Base-by-base conservation (phyloP, 2,888 invertebrate genomes). In the Celastrina argiolus region DNA sequence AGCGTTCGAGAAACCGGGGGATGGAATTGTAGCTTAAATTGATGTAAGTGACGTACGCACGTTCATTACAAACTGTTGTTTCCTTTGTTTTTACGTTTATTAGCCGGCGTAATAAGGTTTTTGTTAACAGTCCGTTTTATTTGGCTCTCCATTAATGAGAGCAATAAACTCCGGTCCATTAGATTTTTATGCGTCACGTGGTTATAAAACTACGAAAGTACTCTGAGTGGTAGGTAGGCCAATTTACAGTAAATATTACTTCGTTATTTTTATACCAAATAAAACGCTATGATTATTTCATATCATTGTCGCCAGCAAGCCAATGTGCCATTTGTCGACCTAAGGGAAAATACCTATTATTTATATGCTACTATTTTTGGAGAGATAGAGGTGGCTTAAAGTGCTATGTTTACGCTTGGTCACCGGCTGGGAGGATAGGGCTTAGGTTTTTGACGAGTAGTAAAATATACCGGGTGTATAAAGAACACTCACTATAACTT, bases 101-200 rank as follows among this genome's bases (percentile, higher is more conserved):
- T 61, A 22, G 61, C 16, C 18, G 39, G 22, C 39, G 61, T 61
- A 36, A 61, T 61, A 61, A 12, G 61, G 61, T 61, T 39, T 58
- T 39, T 22, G 61, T 61, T 61, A 61, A 61, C 36, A 61, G 61
- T 61, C 39, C 22, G 36, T 61, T 61, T 61, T 61, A 61, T 61
- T 61, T 7, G 14, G 22, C 61, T 61, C 61, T 36, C 22, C 39
- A 16, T 61, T 39, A 39, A 61, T 39, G 61, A 22, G 34, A 39
- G 34, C 61, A 16, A 61, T 61, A 61, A 61, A 61, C 31, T 39
- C 12, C 39, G 36, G 39, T 22, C 61, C 34, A 59, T 59, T 31
- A 59, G 18, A 61, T 58, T 58, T 56, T 58, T 31, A 31, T 58
- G 31, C 31, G 58, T 58, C 58, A 31, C 58, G 58, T 58, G 58